Base-by-base conservation (phyloP, 1,140 invertebrate genomes). In the Anastrepha ludens region DNA sequence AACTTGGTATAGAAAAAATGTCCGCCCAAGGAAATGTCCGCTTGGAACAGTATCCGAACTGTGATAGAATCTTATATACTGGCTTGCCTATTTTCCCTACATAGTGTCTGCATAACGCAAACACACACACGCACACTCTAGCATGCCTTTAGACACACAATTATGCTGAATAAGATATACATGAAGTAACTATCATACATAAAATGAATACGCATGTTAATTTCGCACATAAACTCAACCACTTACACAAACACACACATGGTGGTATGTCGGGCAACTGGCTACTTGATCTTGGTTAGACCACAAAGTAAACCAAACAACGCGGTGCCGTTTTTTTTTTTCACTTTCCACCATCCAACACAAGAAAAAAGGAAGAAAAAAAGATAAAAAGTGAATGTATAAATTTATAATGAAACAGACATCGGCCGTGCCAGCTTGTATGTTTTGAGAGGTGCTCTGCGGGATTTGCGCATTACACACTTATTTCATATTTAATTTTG, bases 121-220 rank as follows among this genome's bases (percentile, higher is more conserved):
- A 29, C 29, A 29, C 29, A 29, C 17, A 64, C 17, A 64, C 0
- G 17, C 70, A 74, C 70, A 74, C 70, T 29, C 29, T 74, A 47
- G 70, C 47, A 15, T 29, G 41, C 41, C 70, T 74, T 74, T 47
- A 13, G 17, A 74, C 47, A 29, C 70, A 44, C 47, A 41, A 9
- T 44, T 70, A 70, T 8, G 65, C 65, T 6, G n/a, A 70, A 70
- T 41, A 70, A 41, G 29, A 29, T 65, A n/a, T 70, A 29, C 29
- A 29, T 29, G 65, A 74, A 50, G 3, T 50, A 29, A 2, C 2
- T n/a, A n/a, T n/a, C n/a, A n/a, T 55, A 20, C 47, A 3, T 20
- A 29, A 50, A 81, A 50, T 55, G 74, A 74, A n/a, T 74, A 74
- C 70, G 70, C 70, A 74, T 74, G 70, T 74, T 74, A 67, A 67